phyloP scores from a whole-genome alignment of 2,888 invertebrate genomes.

The Drosophila siamana region DNA sequence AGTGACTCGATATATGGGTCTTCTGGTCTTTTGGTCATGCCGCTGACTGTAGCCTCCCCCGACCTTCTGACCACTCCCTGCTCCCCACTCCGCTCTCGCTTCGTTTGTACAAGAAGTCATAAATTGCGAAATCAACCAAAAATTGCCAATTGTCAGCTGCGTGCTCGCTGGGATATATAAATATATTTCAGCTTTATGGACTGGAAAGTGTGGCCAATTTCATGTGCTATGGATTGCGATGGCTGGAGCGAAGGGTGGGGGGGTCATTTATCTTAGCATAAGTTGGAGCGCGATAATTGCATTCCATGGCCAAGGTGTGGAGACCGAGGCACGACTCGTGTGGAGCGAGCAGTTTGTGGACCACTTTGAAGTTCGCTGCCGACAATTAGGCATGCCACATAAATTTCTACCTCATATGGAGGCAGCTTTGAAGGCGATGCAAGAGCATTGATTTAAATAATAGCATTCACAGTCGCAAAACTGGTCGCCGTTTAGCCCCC shows the following conservation, averaged over 20 bases:
- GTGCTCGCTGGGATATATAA: constrained; percentile 16
- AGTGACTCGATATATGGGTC: constrained; percentile 45
- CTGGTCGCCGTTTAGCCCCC: constrained; percentile 12
- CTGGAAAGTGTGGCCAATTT: constrained; percentile 77
- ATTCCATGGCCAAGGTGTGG: constrained; percentile 62
- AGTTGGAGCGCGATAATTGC: constrained; percentile 83
- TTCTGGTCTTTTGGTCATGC: constrained; percentile 65
- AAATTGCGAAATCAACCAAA: constrained; percentile 78
- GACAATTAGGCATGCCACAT: constrained; percentile 84
- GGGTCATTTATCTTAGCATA: constrained; percentile 78
- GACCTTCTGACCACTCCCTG: too few relatives aligned
- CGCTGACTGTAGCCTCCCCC: constrained; percentile 37
- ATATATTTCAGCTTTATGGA: constrained; percentile 47
- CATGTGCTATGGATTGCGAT: constrained; percentile 17
- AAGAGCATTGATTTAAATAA: constrained; percentile 34
- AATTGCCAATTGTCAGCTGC: constrained; percentile 68
- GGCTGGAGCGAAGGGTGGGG: constrained; percentile 36
- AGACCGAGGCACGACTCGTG: constrained; percentile 24
- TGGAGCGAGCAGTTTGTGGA: constrained; percentile 20
- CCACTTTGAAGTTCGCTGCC: constrained; percentile 65
- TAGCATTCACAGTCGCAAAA: not conserved
- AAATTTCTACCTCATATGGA: constrained; percentile 80
- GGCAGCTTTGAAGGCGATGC: constrained; percentile 30
- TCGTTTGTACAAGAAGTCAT: constrained; percentile 31
- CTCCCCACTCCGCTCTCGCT: not conserved